A percentile compares a stretch with the other conserved stretches of the same genome.
Evolutionary conservation across 2,113 vertebrate genomes (phyloP).

Genomic region (Syrmaticus mikado): DNA sequence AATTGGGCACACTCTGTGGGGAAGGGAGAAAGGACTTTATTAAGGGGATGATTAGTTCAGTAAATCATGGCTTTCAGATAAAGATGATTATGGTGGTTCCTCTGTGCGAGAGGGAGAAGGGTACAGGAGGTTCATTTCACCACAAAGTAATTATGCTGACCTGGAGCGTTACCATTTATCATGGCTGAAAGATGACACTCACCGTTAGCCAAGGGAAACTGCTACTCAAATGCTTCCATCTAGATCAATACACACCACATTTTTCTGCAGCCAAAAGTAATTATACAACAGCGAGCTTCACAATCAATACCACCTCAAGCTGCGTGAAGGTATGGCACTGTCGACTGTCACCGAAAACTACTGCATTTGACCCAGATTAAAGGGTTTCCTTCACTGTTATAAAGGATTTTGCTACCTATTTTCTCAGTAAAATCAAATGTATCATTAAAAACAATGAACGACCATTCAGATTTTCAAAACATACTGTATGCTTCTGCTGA

Average conservation of each 20-base stretch:
- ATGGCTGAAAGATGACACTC: conserved; percentile 91
- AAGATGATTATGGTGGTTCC: conserved; percentile 62
- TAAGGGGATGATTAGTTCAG: conserved; percentile 74
- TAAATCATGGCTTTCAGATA: conserved; percentile 78
- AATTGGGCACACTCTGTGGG: neutral
- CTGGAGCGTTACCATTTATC: conserved; percentile 89
- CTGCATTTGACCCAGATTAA: conserved; percentile 74
- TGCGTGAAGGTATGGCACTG: conserved; percentile 58
- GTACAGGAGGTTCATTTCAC: conserved; percentile 87
- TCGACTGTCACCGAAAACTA: conserved; percentile 79
- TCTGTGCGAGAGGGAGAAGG: conserved; percentile 63
- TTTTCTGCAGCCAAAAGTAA: conserved; percentile 87
- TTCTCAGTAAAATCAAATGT: conserved; percentile 22
- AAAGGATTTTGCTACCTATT: conserved; percentile 35
- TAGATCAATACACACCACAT: conserved; percentile 91
- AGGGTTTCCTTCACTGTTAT: neutral
- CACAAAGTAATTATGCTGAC: conserved; percentile 93
- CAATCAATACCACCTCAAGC: conserved; percentile 89
- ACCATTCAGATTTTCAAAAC: neutral
- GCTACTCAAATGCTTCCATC: conserved; percentile 81
- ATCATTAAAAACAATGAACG: neutral
- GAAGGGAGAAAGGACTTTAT: conserved; percentile 1
- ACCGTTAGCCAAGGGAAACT: conserved; percentile 93
- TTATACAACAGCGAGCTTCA: conserved; percentile 95
- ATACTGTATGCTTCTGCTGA: neutral